A percentile compares a stretch with the other conserved stretches of the same genome.
phyloP scores from a whole-genome alignment of 2,797 vertebrate genomes.

The Bufotes viridis region DNA sequence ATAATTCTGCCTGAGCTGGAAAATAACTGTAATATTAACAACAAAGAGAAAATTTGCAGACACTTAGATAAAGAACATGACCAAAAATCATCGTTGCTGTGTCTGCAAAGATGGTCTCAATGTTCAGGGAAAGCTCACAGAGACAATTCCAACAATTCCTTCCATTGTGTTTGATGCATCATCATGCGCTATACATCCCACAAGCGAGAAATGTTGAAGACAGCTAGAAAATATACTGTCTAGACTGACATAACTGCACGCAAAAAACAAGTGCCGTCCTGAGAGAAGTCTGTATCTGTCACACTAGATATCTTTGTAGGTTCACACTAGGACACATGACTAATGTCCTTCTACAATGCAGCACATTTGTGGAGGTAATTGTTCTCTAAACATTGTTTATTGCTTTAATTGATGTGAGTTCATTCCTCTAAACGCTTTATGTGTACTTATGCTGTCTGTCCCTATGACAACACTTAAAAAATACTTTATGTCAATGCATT shows the following conservation, averaged over 20 bases:
- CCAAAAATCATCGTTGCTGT: constrained; percentile 18
- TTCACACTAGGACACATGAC: constrained; percentile 55
- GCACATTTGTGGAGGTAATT: constrained; percentile 55
- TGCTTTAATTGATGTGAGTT: constrained; percentile 41
- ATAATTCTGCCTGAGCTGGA: too few relatives aligned
- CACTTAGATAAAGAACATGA: neutral
- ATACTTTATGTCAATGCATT: constrained; percentile 21
- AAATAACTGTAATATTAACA: too few relatives aligned
- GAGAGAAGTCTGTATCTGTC: constrained; percentile 49
- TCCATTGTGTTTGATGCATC: constrained; percentile 36
- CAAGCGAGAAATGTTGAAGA: constrained; percentile 41
- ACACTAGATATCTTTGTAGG: constrained; percentile 39
- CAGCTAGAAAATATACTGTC: constrained; percentile 53
- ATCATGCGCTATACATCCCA: constrained; percentile 43
- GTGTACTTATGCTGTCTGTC: constrained; percentile 23
- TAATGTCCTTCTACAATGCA: constrained; percentile 44
- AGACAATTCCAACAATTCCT: constrained; percentile 45
- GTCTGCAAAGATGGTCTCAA: constrained; percentile 23
- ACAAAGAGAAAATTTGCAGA: too few relatives aligned
- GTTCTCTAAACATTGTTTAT: constrained; percentile 50
- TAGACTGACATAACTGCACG: constrained; percentile 53
- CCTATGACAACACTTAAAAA: constrained; percentile 33
- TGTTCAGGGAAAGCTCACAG: neutral
- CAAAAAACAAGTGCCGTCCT: constrained; percentile 47
- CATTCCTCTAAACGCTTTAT: constrained; percentile 40